Evolutionary conservation across 2,797 vertebrate species (phyloP), one percentile per base, ranked within the genome.

Genomic region (Aphelocoma californica): DNA sequence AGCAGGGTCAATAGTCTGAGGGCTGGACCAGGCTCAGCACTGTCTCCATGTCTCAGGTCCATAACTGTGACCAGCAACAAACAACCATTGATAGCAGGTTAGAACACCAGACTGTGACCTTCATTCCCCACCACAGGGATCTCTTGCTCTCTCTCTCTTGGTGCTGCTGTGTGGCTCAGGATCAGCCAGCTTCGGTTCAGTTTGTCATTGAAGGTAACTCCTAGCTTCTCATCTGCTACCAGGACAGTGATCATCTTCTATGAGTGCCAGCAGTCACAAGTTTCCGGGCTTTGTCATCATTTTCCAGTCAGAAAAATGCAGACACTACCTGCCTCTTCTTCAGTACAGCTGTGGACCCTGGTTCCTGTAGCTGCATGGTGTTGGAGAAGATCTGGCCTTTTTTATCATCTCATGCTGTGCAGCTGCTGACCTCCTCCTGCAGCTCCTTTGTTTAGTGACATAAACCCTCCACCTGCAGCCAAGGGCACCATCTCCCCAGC

Each of bases 71-170:
- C 9, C 45, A 78, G 45, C 29, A 57, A n/a, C 10, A 86, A 84
- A 71, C 3, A 54, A 79, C 7, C 4, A 26, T 9, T 42, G 23
- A 18, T 18, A 67, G 38, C 17, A 81, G 11, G 19, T 48, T 24
- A 62, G 69, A 36, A 69, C 61, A 54, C 4, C 36, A 60, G 54
- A 53, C 24, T 8, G 4, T n/a, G 24, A 19, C 11, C 7, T 65
- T 38, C 26, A 18, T 25, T 64, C 24, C 29, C 28, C 4, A 36
- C 13, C 73, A 67, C 31, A 36, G 29, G 0, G 0, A 78, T 7
- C 20, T 32, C 48, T 71, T 53, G 16, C 26, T 32, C 25, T 77
- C 36, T 77, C 36, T 47, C 38, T 84, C 23, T 50, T 45, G 73
- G 17, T 7, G 14, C 26, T 86, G 29, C 40, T 48, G 19, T 14